Evolutionary conservation across 2,797 vertebrate species (phyloP), one percentile per base, ranked within the genome.

Genomic region (Poeciliopsis gracilis): DNA sequence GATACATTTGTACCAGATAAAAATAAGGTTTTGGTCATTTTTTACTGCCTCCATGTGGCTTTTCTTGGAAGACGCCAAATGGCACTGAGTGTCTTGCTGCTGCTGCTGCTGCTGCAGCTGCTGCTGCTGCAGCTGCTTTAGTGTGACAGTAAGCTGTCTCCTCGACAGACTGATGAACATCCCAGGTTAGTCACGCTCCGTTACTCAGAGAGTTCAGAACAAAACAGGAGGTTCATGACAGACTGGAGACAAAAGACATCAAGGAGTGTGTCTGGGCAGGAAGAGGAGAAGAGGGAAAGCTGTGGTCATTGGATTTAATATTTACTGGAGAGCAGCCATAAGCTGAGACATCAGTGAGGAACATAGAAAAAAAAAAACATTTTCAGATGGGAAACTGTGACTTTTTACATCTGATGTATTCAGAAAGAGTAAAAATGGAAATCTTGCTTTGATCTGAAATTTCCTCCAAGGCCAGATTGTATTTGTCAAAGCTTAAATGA

Each of bases 191-290:
- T 87, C 51, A 79, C 49, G 2, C 66, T 73, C 70, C 25, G 81
- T 78, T 55, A 57, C 72, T 75, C 78, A 38, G 78, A 16, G 36
- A 78, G 53, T 77, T 77, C 70, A 83, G 77, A 87, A 67, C 75
- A 46, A 81, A 85, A 74, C 79, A 86, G 79, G 82, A 79, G 75
- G 88, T 75, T 88, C 90, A 82, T 90, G 94, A 93, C 94, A 95
- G 94, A 91, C 86, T 92, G 93, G 93, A 95, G 93, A 94, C 84
- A 84, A 84, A 87, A 87, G 86, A 75, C 82, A 85, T 80, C 59
- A 63, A 80, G 15, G 84, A 72, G 28, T 73, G 82, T 82, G 75
- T 38, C 55, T 51, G 61, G 38, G 36, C 25, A 4, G 23, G 51
- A 13, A 38, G 30, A 33, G 20, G 57, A 36, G 76, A 3, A 10